Evolutionary conservation across 1,140 invertebrate species (phyloP).

Genomic region (Melipona quadrifasciata): DNA sequence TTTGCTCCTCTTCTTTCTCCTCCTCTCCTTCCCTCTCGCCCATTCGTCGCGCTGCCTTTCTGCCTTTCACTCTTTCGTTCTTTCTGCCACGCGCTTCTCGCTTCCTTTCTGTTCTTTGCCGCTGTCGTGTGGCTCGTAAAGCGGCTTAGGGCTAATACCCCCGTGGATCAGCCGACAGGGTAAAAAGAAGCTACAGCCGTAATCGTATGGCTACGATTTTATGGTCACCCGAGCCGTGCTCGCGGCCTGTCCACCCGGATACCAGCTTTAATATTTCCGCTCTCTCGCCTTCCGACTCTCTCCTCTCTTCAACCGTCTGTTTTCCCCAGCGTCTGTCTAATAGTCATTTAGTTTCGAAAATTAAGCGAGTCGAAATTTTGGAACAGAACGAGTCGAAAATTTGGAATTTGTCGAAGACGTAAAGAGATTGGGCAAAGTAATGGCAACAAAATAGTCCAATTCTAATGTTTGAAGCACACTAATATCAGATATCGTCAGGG

Average conservation of each 20-base stretch:
- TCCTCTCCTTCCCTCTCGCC: not conserved
- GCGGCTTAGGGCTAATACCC: constrained; percentile 46
- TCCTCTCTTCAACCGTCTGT: not conserved
- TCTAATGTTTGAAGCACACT: too few relatives aligned
- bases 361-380: too few relatives aligned
- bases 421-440: too few relatives aligned
- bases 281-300: too few relatives aligned
- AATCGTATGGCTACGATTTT: constrained; percentile 44
- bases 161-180: constrained; percentile 25
- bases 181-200: constrained; percentile 35
- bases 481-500: too few relatives aligned
- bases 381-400: too few relatives aligned
- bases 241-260: not conserved
- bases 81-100: not conserved
- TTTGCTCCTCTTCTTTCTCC: constrained; percentile 14
- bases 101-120: not conserved
- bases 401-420: too few relatives aligned
- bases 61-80: constrained; percentile 12
- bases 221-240: constrained; percentile 24
- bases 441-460: too few relatives aligned
- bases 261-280: not conserved
- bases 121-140: not conserved
- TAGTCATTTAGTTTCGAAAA: too few relatives aligned
- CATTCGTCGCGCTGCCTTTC: not conserved
- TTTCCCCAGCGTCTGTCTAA: too few relatives aligned